phyloP scores from a whole-genome alignment of 2,113 vertebrate species.

The Copsychus sechellarum region DNA sequence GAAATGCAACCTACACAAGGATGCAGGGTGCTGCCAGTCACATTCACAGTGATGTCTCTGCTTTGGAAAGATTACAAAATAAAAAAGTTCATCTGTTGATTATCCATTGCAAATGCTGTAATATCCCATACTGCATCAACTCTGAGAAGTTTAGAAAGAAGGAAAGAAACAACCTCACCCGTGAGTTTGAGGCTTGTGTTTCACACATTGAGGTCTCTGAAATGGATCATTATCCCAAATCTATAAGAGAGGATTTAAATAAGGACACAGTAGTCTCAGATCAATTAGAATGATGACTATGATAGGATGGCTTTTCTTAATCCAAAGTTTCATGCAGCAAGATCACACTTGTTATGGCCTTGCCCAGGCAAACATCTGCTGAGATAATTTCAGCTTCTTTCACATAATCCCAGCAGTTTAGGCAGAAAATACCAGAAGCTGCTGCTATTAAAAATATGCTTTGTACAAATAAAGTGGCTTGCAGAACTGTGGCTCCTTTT shows the following conservation, averaged over 20 bases:
- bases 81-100: neutral
- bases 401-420: neutral
- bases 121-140: neutral
- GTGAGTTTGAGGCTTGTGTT: neutral
- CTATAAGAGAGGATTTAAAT: neutral
- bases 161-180: neutral
- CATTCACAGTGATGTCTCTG: neutral
- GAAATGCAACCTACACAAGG: neutral
- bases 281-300: neutral
- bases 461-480: neutral
- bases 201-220: neutral
- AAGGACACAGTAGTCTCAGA: neutral
- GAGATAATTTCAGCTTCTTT: constrained; percentile 16
- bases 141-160: neutral
- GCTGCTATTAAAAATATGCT: neutral
- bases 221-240: neutral
- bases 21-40: neutral
- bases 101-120: neutral
- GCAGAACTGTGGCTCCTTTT: neutral
- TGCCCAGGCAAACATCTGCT: neutral
- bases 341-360: neutral
- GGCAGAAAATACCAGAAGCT: neutral
- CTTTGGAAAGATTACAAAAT: neutral
- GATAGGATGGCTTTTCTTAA: neutral
- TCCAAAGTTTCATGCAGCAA: neutral